Base-by-base conservation (phyloP, 2,888 invertebrate species). In the Eretmocerus hayati region DNA sequence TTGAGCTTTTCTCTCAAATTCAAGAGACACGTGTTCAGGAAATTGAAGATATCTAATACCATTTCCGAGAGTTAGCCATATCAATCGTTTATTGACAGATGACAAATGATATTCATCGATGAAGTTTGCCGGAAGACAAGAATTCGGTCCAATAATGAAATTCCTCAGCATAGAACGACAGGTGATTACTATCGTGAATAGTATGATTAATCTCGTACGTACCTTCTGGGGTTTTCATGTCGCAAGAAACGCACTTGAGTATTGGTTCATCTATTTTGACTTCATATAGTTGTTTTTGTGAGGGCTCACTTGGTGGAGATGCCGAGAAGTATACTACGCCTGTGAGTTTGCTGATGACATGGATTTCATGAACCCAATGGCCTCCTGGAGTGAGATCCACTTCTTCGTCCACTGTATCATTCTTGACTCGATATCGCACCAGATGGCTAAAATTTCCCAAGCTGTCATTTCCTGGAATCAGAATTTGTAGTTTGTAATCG, bases 201-300 rank as follows among this genome's bases (percentile, higher is more conserved):
- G n/a, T n/a, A n/a, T n/a, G n/a, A n/a, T n/a, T n/a, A n/a, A n/a
- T n/a, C 9, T 15, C 15, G 19, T 13, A 26, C 20, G 13, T 56
- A 15, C 79, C 81, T 44, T 79, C 79, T 0, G 78, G 79, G 61
- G 83, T 76, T 33, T 54, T 56, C 11, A 81, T 63, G 13, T 67
- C 60, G 66, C 91, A 92, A 16, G 89, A 85, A 26, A 90, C 63
- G 69, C 91, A 91, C 18, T 52, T 54, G 5, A 67, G 72, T 21
- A 71, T 71, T 23, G 78, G 79, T 20, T 77, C 77, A 31, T 81
- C 75, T 11, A 44, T 8, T 2, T 26, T 4, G 20, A 75, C 67
- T 56, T 73, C 72, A 65, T 75, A 80, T 48, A 81, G 63, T 62
- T 92, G 89, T 52, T 81, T 77, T 58, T 83, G 77, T 58, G 83